Evolutionary conservation across 2,113 vertebrate species (phyloP), one percentile per base, ranked within the genome.

Genomic region (Burhinus oedicnemus): DNA sequence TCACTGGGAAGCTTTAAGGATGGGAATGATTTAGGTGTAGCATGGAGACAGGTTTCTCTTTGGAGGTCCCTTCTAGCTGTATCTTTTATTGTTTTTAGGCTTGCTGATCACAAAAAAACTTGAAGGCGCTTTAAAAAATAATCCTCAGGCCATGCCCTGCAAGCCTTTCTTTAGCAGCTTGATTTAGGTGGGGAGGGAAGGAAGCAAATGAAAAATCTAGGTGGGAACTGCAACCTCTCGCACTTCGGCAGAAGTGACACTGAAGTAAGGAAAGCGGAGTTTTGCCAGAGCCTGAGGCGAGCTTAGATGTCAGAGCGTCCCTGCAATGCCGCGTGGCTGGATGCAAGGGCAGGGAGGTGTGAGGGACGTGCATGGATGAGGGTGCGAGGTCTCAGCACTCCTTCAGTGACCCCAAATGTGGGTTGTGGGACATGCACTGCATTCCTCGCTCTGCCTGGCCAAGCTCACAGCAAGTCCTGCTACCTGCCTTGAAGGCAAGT

Each of bases 61-160:
- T 19, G 21, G 72, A 89, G 72, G 64, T 75, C 54, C 17, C 55
- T 95, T 74, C 88, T 70, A 77, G 71, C 71, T 86, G 5, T 49
- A 54, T 90, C 71, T 90, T 90, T 68, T 51, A 66, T 45, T 45
- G 72, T 58, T 83, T 83, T 83, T 66, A n/a, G 45, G 76, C 90
- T 78, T 87, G 71, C 72, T 83, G 89, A 83, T 95, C 55, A n/a
- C 55, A 58, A 78, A 89, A 71, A 89, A 90, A 66, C 34, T 62
- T 78, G 80, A 89, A 79, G 34, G 62, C 1, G 1, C 74, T 95
- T 93, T 88, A 87, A 93, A 91, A 95, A 88, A 65, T 89, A 94
- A 94, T 91, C 40, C 54, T 61, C 4, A 7, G 81, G 77, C 91
- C 2, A 0, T 95, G 87, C 75, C 74, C 78, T 85, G 69, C 0